These are phyloP conservation scores for Drosophila novamexicana DNA, from an alignment of 1,140 invertebrate genomes.

Conservation along the genomic window DNA sequence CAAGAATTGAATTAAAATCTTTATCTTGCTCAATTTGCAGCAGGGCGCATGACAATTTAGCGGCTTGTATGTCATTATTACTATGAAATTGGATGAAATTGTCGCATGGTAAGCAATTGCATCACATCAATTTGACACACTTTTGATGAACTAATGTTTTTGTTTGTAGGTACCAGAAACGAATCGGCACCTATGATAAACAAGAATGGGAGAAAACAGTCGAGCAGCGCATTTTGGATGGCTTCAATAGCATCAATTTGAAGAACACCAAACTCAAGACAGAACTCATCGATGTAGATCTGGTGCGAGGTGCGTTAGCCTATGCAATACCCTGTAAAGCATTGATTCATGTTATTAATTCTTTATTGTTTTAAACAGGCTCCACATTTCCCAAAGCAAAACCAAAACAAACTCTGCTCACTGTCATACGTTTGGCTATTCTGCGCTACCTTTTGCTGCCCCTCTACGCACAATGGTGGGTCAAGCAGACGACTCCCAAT, in stretches of 20 bases:
- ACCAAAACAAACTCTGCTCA: conserved; percentile 93
- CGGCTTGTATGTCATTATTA: conserved; percentile 73
- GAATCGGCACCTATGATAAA: conserved; percentile 98
- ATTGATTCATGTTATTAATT: too few species aligned
- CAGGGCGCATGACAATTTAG: conserved; percentile 58
- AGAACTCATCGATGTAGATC: conserved; percentile 97
- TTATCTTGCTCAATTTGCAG: conserved; percentile 24
- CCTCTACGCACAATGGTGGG: conserved; percentile 94
- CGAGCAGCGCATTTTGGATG: conserved; percentile 94
- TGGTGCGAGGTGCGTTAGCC: conserved; percentile 90
- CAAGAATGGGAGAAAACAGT: conserved; percentile 98
- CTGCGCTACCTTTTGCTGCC: conserved; percentile 93
- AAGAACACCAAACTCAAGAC: conserved; percentile 94
- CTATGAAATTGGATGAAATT: conserved; percentile 85
- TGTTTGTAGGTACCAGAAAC: conserved; percentile 92
- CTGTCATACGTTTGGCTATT: conserved; percentile 91
- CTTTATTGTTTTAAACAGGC: conserved; percentile 86
- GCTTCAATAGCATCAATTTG: conserved; percentile 93
- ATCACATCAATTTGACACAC: conserved; percentile 2
- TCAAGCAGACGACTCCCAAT: conserved; percentile 91
- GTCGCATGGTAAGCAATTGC: conserved; percentile 76
- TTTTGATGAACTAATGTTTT: background rate
- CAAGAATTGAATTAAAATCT: conserved; percentile 11
- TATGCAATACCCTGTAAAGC: too few species aligned
- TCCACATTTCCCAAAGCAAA: conserved; percentile 97